Percentiles rank a stretch among this genome's conserved stretches.
These are phyloP conservation scores for Phenganax subtilis DNA, from an alignment of 92 coral and sea anemone genomes.

Conservation along the genomic window DNA sequence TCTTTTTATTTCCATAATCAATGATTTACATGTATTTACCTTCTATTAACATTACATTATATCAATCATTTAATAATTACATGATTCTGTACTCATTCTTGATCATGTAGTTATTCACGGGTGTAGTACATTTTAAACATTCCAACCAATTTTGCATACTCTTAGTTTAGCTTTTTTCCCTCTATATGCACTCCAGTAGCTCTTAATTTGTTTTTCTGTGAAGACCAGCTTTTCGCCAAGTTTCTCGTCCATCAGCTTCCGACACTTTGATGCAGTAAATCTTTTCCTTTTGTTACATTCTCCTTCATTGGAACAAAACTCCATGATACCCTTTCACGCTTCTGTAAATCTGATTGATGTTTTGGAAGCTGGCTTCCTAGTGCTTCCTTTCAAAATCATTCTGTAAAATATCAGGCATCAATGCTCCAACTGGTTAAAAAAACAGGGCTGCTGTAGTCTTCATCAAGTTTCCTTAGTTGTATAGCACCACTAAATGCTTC, in stretches of 20 bases:
- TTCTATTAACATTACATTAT: no score
- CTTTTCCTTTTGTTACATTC: slow-evolving; percentile 29
- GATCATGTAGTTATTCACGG: no score
- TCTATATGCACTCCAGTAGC: slow-evolving; percentile 10
- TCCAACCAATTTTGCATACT: no score
- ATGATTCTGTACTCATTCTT: no score
- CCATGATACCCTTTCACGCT: slow-evolving; percentile 40
- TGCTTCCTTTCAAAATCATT: slow-evolving; percentile 39
- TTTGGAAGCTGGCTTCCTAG: slow-evolving; percentile 18
- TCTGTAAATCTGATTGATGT: slow-evolving; percentile 43
- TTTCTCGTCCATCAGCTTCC: slow-evolving; percentile 40
- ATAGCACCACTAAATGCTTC: not conserved
- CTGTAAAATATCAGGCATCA: not conserved
- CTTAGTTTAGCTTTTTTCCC: not conserved
- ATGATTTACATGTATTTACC: no score
- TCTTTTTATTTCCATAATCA: no score
- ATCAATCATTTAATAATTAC: no score
- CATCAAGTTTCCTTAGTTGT: not conserved
- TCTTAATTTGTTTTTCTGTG: slow-evolving; percentile 35
- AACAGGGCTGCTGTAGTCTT: not conserved
- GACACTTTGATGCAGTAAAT: slow-evolving; percentile 41
- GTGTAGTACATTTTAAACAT: no score
- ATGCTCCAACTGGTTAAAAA: not conserved
- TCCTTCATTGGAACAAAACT: slow-evolving; percentile 41
- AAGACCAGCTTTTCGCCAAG: slow-evolving; percentile 33